Evolutionary conservation across 2,888 invertebrate species (phyloP).

Genomic region (Notocelia uddmanniana): DNA sequence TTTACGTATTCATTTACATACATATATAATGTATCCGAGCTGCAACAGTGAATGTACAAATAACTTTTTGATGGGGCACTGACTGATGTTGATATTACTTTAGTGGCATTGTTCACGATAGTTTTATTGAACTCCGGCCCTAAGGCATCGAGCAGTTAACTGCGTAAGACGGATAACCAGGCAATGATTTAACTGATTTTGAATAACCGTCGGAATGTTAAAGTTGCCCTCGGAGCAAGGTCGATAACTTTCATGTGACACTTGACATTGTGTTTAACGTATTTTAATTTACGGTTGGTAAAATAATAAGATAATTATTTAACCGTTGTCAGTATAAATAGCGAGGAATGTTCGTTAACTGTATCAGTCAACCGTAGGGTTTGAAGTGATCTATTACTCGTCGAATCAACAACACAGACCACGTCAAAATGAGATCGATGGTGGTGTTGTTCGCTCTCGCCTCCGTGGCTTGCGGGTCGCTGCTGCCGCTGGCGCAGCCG

Average conservation of each 20-base stretch:
- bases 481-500: slow-evolving; percentile 55
- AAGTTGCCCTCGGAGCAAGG: slow-evolving; percentile 56
- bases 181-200: slow-evolving; percentile 41
- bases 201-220: slow-evolving; percentile 41
- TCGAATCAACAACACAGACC: slow-evolving; percentile 57
- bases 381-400: slow-evolving; percentile 53
- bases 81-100: not conserved
- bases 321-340: slow-evolving; percentile 78
- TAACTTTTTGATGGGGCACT: not conserved
- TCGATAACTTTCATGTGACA: slow-evolving; percentile 75
- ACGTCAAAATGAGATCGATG: slow-evolving; percentile 62
- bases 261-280: slow-evolving; percentile 75
- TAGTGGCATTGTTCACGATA: not conserved
- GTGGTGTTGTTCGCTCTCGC: slow-evolving; percentile 80
- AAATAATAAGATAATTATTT: slow-evolving; percentile 66
- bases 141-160: slow-evolving; percentile 23
- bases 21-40: not conserved
- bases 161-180: slow-evolving; percentile 25
- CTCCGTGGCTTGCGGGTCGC: slow-evolving; percentile 73
- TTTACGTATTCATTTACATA: not conserved
- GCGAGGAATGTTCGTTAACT: slow-evolving; percentile 56
- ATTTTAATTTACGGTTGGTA: slow-evolving; percentile 58
- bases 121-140: slow-evolving; percentile 16
- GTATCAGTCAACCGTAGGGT: slow-evolving; percentile 73
- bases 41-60: not conserved